Conservation (phyloP, 2,113 vertebrate genomes). For the Tympanuchus pallidicinctus region DNA sequence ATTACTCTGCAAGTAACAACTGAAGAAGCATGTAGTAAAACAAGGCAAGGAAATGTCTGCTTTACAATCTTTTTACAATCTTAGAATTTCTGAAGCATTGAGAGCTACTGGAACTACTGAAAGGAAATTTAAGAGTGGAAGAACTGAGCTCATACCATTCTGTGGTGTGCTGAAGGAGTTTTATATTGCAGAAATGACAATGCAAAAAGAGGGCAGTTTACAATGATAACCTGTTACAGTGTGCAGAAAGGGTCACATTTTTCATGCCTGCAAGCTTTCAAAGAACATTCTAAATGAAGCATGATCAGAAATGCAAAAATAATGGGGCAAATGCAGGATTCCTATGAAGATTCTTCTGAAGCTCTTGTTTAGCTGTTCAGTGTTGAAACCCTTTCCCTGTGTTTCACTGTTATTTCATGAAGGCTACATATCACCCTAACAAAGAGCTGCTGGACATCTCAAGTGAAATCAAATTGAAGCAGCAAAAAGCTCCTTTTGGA, state of each 20-base stretch:
- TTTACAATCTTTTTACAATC: background rate
- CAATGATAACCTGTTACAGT: background rate
- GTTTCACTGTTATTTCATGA: background rate
- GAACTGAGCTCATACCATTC: slow-evolving; percentile 20
- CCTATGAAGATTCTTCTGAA: slow-evolving; percentile 14
- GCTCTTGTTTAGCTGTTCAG: background rate
- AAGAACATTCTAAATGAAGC: slow-evolving; percentile 15
- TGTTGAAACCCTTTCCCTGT: background rate
- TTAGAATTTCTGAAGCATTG: background rate
- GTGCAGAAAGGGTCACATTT: background rate
- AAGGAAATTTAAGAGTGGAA: background rate
- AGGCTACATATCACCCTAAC: background rate
- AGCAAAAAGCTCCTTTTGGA: background rate
- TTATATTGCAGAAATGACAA: background rate
- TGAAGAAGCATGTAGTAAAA: slow-evolving; percentile 1
- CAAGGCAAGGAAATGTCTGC: background rate
- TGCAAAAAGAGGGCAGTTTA: background rate
- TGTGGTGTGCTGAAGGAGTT: background rate
- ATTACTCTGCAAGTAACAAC: background rate
- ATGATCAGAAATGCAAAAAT: background rate
- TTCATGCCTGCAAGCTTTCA: background rate
- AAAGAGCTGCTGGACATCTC: background rate
- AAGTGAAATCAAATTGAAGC: background rate
- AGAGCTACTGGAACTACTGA: slow-evolving; percentile 23
- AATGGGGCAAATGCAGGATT: slow-evolving; percentile 11